Conservation (phyloP, 2,797 vertebrate species). For the Hephaestus fuliginosus region DNA sequence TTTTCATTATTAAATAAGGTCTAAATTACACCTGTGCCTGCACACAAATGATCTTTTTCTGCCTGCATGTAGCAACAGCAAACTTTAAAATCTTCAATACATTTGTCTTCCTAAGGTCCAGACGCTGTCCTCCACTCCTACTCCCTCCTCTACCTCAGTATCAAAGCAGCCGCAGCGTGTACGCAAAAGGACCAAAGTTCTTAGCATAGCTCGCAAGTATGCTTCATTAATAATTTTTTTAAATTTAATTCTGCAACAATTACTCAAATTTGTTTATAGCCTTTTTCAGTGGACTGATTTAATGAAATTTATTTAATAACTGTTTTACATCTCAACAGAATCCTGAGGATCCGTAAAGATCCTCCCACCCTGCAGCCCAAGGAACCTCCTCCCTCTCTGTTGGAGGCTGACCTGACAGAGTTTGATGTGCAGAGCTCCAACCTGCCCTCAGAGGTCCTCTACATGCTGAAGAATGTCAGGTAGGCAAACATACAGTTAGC, state of each 20-base stretch:
- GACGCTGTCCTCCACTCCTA: constrained; percentile 88
- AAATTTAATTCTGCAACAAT: neutral
- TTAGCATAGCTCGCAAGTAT: constrained; percentile 95
- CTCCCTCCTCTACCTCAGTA: constrained; percentile 80
- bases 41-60: constrained; percentile 4
- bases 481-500: constrained; percentile 9
- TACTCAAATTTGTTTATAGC: neutral
- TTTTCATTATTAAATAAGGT: neutral
- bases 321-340: constrained; percentile 78
- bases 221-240: constrained; percentile 2
- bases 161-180: constrained; percentile 87
- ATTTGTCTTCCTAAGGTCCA: constrained; percentile 86
- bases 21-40: neutral
- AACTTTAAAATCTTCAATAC: neutral
- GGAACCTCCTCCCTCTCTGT: constrained; percentile 94
- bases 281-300: neutral
- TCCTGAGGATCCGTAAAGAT: constrained; percentile 94
- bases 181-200: constrained; percentile 92
- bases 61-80: neutral
- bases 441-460: constrained; percentile 95
- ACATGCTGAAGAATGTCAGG: constrained; percentile 99
- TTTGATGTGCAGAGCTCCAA: constrained; percentile 97
- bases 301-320: neutral
- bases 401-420: constrained; percentile 96
- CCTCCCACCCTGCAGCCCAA: constrained; percentile 94